Evolutionary conservation across 2,113 vertebrate species (phyloP).

Genomic region (Beaufortia kweichowensis): DNA sequence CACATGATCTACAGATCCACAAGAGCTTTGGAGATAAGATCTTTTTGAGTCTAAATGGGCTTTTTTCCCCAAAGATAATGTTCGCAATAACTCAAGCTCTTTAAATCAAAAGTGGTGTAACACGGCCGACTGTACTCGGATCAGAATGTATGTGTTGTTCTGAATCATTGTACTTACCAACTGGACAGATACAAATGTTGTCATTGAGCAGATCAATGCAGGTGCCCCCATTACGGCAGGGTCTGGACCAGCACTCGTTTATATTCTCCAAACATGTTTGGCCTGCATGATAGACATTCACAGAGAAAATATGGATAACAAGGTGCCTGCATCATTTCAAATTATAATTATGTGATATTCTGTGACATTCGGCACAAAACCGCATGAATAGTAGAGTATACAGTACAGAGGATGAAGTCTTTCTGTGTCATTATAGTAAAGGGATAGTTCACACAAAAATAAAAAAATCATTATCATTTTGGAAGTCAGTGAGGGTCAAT

Average conservation of each 20-base stretch:
- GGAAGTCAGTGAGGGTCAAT: too few relatives aligned
- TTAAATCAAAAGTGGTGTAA: background rate
- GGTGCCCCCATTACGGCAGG: slow-evolving; percentile 75
- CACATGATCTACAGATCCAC: slow-evolving; percentile 29
- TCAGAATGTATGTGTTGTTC: slow-evolving; percentile 45
- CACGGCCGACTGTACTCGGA: background rate
- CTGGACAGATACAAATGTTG: slow-evolving; percentile 74
- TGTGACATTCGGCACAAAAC: background rate
- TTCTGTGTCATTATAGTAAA: too few relatives aligned
- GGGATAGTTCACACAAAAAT: too few relatives aligned
- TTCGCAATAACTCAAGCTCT: background rate
- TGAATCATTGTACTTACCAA: slow-evolving; percentile 66
- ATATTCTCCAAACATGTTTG: slow-evolving; percentile 66
- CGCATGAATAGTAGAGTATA: too few relatives aligned
- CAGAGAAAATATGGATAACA: background rate
- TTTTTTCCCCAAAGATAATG: background rate
- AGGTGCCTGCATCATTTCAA: background rate
- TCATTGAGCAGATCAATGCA: slow-evolving; percentile 72
- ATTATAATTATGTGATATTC: background rate
- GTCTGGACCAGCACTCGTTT: slow-evolving; percentile 70
- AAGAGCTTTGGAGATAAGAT: slow-evolving; percentile 12
- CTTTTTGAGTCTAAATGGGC: slow-evolving; percentile 9
- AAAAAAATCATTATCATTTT: too few relatives aligned
- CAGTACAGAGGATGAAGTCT: too few relatives aligned
- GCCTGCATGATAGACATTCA: slow-evolving; percentile 63